A percentile compares a stretch with the other conserved stretches of the same genome.
phyloP scores from a whole-genome alignment of 2,113 vertebrate genomes.

The Pelvicachromis taeniatus region DNA sequence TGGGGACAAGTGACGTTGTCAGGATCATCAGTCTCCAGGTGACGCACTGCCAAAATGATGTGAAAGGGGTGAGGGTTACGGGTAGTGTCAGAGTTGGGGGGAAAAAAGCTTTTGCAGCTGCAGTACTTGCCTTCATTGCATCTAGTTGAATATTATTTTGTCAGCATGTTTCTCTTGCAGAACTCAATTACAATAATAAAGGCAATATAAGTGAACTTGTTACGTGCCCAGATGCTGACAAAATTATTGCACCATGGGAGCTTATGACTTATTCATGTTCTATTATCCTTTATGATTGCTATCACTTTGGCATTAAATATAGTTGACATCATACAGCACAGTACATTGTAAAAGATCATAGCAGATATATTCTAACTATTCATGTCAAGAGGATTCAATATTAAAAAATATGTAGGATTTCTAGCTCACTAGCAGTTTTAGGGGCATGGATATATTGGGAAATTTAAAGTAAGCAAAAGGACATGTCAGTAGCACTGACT shows the following conservation, averaged over 20 bases:
- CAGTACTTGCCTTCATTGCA: constrained; percentile 11
- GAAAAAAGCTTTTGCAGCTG: neutral
- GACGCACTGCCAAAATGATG: constrained; percentile 50
- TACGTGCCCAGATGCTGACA: constrained; percentile 33
- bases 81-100: constrained; percentile 3
- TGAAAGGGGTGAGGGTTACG: constrained; percentile 44
- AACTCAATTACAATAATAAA: constrained; percentile 63
- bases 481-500: neutral
- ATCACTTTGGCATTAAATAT: constrained; percentile 47
- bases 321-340: constrained; percentile 16
- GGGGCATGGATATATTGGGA: neutral
- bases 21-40: constrained; percentile 62
- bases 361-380: neutral
- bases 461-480: neutral
- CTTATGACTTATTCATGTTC: constrained; percentile 56
- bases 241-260: constrained; percentile 38
- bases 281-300: constrained; percentile 55
- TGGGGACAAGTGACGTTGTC: constrained; percentile 70
- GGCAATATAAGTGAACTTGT: constrained; percentile 39
- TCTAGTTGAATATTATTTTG: constrained; percentile 49
- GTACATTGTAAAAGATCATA: constrained; percentile 8
- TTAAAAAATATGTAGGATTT: neutral
- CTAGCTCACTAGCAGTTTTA: neutral
- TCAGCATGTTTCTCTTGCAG: constrained; percentile 42
- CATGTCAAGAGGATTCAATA: neutral